Conservation (phyloP, 2,888 invertebrate species). For the Dione vanillae region DNA sequence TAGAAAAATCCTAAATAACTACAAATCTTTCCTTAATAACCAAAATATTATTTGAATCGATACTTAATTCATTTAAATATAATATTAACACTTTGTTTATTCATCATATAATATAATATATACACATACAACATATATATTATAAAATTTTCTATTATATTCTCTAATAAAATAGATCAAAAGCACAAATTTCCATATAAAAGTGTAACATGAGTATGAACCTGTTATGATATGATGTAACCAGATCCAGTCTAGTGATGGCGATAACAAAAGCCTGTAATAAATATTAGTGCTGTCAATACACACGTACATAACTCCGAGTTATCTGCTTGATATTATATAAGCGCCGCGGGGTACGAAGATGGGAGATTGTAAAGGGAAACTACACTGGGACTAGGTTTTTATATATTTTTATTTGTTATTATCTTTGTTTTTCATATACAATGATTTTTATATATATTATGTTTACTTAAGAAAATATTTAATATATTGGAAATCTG, state of each 20-base stretch:
- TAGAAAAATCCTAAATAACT: too few species aligned
- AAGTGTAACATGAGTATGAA: slow-evolving; percentile 21
- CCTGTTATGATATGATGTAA: not conserved
- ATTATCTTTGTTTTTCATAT: not conserved
- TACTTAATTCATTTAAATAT: too few species aligned
- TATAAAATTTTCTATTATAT: too few species aligned
- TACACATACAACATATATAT: too few species aligned
- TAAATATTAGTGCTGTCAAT: slow-evolving; percentile 83
- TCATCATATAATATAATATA: too few species aligned
- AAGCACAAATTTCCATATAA: not conserved
- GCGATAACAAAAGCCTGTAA: slow-evolving; percentile 77
- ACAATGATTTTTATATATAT: too few species aligned
- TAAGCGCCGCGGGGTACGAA: slow-evolving; percentile 77
- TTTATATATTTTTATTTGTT: slow-evolving; percentile 36
- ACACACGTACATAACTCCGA: slow-evolving; percentile 68
- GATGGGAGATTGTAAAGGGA: slow-evolving; percentile 60
- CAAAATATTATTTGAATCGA: too few species aligned
- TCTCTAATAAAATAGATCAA: not conserved
- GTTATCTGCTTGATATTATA: slow-evolving; percentile 81
- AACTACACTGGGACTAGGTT: slow-evolving; percentile 44
- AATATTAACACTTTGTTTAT: too few species aligned
- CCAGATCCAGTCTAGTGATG: slow-evolving; percentile 20
- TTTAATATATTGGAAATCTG: too few species aligned
- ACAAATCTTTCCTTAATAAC: too few species aligned
- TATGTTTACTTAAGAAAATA: too few species aligned